Evolutionary conservation across 2,888 invertebrate species (phyloP).

Genomic region (Hemicrepidius hirtus): DNA sequence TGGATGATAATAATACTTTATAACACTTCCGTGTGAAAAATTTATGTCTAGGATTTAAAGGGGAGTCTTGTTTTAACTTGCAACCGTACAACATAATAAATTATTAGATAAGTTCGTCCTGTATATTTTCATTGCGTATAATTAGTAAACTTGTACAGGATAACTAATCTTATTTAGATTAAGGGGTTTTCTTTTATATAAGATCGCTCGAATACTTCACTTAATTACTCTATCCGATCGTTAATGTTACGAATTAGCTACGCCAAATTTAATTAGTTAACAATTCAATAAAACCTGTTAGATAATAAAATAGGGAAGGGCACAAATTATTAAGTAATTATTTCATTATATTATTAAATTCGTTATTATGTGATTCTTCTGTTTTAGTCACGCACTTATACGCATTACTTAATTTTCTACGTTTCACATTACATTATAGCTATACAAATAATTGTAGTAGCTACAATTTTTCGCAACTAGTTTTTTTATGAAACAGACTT

Average conservation of each 20-base stretch:
- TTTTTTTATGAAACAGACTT: too few relatives aligned
- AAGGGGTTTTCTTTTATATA: conserved; percentile 6
- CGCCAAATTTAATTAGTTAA: conserved; percentile 9
- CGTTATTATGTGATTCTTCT: conserved; percentile 14
- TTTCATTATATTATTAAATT: conserved; percentile 25
- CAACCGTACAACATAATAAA: conserved; percentile 43
- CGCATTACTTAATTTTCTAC: not conserved
- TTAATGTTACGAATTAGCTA: conserved; percentile 11
- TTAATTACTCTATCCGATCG: conserved; percentile 9
- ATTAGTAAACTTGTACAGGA: conserved; percentile 22
- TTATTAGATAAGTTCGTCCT: conserved; percentile 36
- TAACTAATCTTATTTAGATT: conserved; percentile 9
- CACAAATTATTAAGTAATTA: conserved; percentile 15
- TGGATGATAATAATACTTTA: conserved; percentile 51
- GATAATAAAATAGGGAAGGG: conserved; percentile 10
- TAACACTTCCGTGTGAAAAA: conserved; percentile 50
- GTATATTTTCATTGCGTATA: conserved; percentile 30
- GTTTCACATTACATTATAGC: too few relatives aligned
- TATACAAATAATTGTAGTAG: too few relatives aligned
- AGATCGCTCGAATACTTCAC: not conserved
- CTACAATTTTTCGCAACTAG: too few relatives aligned
- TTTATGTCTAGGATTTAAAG: conserved; percentile 47
- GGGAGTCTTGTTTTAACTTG: conserved; percentile 30
- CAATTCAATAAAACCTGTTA: conserved; percentile 16
- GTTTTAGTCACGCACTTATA: conserved; percentile 5